Conservation (phyloP, 2,113 vertebrate species). For the Nesospiza acunhae region DNA sequence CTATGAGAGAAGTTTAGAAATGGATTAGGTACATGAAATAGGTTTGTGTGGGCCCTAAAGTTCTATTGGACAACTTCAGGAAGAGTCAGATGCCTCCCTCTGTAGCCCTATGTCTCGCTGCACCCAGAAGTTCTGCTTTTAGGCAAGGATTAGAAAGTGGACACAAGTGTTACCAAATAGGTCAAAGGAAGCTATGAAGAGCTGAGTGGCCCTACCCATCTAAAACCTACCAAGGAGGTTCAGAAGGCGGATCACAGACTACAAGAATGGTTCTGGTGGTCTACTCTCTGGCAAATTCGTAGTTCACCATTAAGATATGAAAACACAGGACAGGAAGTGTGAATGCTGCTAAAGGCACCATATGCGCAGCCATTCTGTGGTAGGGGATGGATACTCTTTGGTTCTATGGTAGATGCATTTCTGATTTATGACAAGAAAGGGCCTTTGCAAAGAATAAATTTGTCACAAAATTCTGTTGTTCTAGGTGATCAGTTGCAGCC, state of each 20-base stretch:
- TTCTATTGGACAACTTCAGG: background rate
- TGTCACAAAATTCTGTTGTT: background rate
- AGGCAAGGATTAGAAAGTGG: background rate
- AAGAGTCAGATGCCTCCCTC: background rate
- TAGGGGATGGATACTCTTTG: background rate
- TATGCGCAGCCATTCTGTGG: background rate
- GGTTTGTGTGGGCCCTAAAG: background rate
- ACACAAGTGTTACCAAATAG: background rate
- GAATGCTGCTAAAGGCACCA: background rate
- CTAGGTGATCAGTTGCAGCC: background rate
- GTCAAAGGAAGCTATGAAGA: background rate
- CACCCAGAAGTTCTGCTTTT: background rate
- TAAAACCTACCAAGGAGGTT: background rate
- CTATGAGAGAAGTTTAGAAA: background rate
- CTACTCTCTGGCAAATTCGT: background rate
- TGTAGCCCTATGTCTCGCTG: background rate
- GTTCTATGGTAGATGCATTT: background rate
- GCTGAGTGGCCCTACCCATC: background rate
- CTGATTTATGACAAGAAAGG: background rate
- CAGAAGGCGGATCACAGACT: background rate
- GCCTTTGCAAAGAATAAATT: background rate
- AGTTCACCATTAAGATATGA: background rate
- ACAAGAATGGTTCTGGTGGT: background rate
- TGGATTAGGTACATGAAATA: background rate
- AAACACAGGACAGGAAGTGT: background rate